Base-by-base conservation (phyloP, 2,888 invertebrate genomes). In the Hyposoter didymator region DNA sequence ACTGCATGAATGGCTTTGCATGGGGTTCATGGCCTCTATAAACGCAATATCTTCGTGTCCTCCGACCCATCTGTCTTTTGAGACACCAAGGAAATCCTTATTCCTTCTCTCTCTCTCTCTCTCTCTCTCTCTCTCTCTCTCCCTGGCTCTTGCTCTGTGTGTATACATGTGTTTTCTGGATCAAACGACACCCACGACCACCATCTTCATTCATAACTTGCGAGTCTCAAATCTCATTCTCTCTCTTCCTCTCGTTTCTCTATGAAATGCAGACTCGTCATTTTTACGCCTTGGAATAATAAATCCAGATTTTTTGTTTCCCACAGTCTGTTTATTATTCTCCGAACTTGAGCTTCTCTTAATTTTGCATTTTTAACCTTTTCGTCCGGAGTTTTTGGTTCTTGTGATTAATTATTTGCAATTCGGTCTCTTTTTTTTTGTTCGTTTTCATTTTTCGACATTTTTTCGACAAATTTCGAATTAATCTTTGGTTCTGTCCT, bases 1-100 rank as follows among this genome's bases (percentile, higher is more conserved):
- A 90, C 86, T 80, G 89, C 88, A 88, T 87, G 89, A 88, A 89
- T 89, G 88, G 89, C 91, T 90, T 89, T 88, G 91, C 90, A 91
- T 91, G 91, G 90, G 91, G 91, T 90, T 89, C 88, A 86, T 88
- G 89, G 67, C 82, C 85, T 87, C 88, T 88, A 66, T 88, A 89
- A 90, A 82, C 86, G 89, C 88, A 88, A 89, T 84, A 90, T 90
- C 90, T 90, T 88, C n/a, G 35, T 83, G 64, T 75, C 85, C 74
- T 70, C 62, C 62, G 74, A 55, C 45, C 28, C 75, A 82, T 75
- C 78, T 85, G 74, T 49, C 45, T n/a, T 43, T 49, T 32, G 39
- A 73, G 47, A 52, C 69, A 66, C 43, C 66, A 64, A 62, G 74
- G 67, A 70, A 69, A 70, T 35, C 43, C 35, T 66, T 39, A 39